Conservation (phyloP, 2,797 vertebrate genomes). For the Eulemur mongoz region DNA sequence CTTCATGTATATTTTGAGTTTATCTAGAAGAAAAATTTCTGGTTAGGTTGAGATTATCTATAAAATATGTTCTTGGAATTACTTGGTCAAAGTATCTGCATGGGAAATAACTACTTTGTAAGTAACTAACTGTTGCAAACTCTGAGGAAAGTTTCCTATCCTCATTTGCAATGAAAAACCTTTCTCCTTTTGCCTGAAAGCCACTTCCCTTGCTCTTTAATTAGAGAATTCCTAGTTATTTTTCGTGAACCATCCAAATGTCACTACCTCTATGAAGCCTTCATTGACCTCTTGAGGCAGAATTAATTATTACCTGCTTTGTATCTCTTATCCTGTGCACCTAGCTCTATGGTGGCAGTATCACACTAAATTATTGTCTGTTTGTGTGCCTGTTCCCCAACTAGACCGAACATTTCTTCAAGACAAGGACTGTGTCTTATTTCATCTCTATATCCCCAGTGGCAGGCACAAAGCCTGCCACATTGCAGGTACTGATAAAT, state of each 20-base stretch:
- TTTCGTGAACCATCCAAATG: background rate
- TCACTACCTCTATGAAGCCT: background rate
- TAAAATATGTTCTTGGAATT: slow-evolving; percentile 8
- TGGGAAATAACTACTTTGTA: background rate
- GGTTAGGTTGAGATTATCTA: background rate
- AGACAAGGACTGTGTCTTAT: background rate
- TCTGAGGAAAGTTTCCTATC: background rate
- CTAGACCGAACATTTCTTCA: background rate
- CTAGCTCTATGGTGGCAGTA: background rate
- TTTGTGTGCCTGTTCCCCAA: background rate
- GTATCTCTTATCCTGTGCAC: background rate
- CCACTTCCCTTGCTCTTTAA: background rate
- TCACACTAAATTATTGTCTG: background rate
- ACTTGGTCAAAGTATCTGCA: background rate
- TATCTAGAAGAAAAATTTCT: slow-evolving; percentile 16
- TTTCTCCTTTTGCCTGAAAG: background rate
- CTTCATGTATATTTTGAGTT: background rate
- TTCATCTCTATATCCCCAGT: background rate
- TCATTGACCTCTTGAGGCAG: background rate
- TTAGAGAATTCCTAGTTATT: background rate
- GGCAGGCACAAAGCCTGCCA: background rate
- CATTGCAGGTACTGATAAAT: background rate
- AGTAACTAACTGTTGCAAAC: background rate
- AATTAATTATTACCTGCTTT: background rate
- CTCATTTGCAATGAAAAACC: background rate